Evolutionary conservation across 1,140 invertebrate species (phyloP).

Genomic region (Brachionus paranguensis): DNA sequence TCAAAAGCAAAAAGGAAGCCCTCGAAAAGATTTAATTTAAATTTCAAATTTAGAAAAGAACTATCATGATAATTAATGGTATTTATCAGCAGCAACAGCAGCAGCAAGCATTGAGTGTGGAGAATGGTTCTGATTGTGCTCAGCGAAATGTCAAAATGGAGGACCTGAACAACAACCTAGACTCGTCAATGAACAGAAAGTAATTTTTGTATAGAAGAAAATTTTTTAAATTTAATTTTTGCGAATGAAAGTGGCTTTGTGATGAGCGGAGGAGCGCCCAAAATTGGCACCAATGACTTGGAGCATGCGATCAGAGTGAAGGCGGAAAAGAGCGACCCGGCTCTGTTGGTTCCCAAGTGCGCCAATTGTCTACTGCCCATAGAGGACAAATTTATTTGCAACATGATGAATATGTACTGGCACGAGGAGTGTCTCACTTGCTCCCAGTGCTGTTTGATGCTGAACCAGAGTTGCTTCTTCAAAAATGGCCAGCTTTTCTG

Average conservation of each 20-base stretch:
- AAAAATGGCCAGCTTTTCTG: slow-evolving; percentile 39
- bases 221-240: background rate
- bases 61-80: slow-evolving; percentile 18
- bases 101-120: background rate
- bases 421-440: slow-evolving; percentile 38
- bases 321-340: background rate
- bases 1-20: slow-evolving; percentile 14
- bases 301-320: background rate
- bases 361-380: background rate
- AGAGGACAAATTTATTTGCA: slow-evolving; percentile 36
- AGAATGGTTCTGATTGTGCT: background rate
- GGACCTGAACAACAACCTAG: slow-evolving; percentile 5
- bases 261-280: background rate
- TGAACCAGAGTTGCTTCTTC: slow-evolving; percentile 38
- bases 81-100: slow-evolving; percentile 2
- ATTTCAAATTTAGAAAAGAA: slow-evolving; percentile 20
- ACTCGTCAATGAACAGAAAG: background rate
- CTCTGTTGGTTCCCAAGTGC: background rate
- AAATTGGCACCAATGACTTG: background rate
- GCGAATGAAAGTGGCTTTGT: background rate
- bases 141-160: background rate
- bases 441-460: background rate
- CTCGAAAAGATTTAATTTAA: background rate
- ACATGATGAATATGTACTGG: slow-evolving; percentile 35
- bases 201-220: background rate